phyloP scores from a whole-genome alignment of 64 coral and sea anemone genomes.

The Stichodactyla helianthus region DNA sequence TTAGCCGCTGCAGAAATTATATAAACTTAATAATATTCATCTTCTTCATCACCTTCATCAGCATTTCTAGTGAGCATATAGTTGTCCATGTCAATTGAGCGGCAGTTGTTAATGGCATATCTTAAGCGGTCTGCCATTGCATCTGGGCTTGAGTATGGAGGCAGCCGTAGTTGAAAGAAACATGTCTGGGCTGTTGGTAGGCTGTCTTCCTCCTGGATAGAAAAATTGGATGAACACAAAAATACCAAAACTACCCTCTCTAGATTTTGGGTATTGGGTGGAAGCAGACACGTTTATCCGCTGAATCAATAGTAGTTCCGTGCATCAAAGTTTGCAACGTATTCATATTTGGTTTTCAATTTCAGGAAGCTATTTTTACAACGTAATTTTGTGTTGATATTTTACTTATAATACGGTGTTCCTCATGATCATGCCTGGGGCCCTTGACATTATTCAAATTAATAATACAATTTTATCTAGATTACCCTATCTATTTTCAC shows the following conservation, averaged over 20 bases:
- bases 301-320: too few species aligned
- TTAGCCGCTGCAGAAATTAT: not conserved
- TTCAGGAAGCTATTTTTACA: too few species aligned
- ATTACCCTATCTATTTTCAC: conserved; percentile 85
- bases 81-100: conserved; percentile 87
- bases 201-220: conserved; percentile 59
- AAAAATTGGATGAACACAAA: too few species aligned
- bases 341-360: too few species aligned
- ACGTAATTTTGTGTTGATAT: too few species aligned
- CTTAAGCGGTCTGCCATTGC: conserved; percentile 69
- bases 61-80: conserved; percentile 86
- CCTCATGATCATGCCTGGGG: not conserved
- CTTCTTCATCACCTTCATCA: conserved; percentile 54
- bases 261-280: too few species aligned
- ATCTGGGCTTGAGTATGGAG: conserved; percentile 66
- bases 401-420: not conserved
- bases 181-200: conserved; percentile 84
- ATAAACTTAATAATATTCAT: conserved; percentile 45
- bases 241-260: too few species aligned
- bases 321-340: too few species aligned
- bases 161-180: conserved; percentile 84
- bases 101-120: conserved; percentile 89
- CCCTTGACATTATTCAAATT: not conserved
- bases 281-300: too few species aligned
- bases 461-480: not conserved